Evolutionary conservation across 2,797 vertebrate species (phyloP).

Genomic region (Enteromius afrohamiltoni): DNA sequence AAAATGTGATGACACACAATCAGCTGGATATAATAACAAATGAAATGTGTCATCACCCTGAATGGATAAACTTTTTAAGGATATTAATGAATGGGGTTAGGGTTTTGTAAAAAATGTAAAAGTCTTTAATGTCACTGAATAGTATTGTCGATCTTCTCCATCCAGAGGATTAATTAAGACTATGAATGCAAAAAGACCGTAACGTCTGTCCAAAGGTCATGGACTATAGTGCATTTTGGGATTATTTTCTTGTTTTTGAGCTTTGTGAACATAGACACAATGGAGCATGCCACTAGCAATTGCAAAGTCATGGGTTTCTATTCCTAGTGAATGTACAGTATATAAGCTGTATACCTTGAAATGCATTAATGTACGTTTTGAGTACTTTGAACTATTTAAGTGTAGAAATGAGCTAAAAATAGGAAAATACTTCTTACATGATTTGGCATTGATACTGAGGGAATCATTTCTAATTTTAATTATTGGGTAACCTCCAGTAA

Average conservation of each 20-base stretch:
- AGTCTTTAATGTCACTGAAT: neutral
- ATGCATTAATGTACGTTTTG: neutral
- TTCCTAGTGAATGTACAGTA: neutral
- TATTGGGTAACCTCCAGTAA: neutral
- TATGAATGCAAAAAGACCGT: neutral
- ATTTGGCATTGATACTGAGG: neutral
- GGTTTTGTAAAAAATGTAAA: no score
- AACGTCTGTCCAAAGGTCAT: neutral
- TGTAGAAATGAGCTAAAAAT: neutral
- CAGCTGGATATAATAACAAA: no score
- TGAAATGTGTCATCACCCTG: no score
- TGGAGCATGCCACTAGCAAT: neutral
- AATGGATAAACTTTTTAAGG: no score
- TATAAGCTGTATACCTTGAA: neutral
- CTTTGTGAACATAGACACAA: neutral
- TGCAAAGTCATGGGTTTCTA: neutral
- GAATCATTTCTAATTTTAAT: neutral
- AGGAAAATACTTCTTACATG: neutral
- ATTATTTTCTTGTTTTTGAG: neutral
- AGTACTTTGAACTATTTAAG: neutral
- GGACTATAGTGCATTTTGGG: neutral
- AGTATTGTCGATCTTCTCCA: neutral
- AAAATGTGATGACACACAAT: neutral
- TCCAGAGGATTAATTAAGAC: neutral
- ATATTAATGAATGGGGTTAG: no score